A percentile compares a stretch with the other conserved stretches of the same genome.
Conservation (phyloP, 1,140 invertebrate genomes). For the Bombus vancouverensis region DNA sequence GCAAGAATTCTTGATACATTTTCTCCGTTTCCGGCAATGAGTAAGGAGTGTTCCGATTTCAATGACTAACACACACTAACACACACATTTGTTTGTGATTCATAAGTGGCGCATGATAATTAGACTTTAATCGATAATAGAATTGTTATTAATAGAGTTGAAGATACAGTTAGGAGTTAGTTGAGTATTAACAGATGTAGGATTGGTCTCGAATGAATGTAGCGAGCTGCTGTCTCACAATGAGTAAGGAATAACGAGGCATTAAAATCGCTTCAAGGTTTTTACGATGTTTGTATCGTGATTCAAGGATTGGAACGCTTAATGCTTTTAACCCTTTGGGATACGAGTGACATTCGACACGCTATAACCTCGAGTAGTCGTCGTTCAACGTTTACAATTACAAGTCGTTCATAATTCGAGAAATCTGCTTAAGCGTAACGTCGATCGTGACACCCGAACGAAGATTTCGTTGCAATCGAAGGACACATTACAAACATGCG, state of each 20-base stretch:
- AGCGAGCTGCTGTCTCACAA: neutral
- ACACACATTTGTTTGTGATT: neutral
- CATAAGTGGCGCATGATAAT: neutral
- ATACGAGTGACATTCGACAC: too few relatives aligned
- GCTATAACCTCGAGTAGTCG: too few relatives aligned
- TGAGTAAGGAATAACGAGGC: neutral
- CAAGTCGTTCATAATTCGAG: too few relatives aligned
- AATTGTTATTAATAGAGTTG: constrained; percentile 12
- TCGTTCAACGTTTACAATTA: too few relatives aligned
- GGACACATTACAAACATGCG: too few relatives aligned
- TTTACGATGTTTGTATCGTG: too few relatives aligned
- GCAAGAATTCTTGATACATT: neutral
- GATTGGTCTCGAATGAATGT: neutral
- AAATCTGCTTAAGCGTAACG: too few relatives aligned
- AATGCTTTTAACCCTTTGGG: too few relatives aligned
- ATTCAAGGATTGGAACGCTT: too few relatives aligned
- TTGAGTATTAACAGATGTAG: neutral
- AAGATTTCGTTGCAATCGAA: too few relatives aligned
- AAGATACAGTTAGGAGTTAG: neutral
- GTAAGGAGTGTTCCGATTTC: neutral
- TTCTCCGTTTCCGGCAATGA: neutral
- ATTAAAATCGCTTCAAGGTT: too few relatives aligned
- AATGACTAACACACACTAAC: constrained; percentile 1
- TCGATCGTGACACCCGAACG: too few relatives aligned
- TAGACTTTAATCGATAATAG: neutral